Evolutionary conservation across 2,113 vertebrate genomes (phyloP), one percentile per base, ranked within the genome.

Genomic region (Cephalopterus ornatus): DNA sequence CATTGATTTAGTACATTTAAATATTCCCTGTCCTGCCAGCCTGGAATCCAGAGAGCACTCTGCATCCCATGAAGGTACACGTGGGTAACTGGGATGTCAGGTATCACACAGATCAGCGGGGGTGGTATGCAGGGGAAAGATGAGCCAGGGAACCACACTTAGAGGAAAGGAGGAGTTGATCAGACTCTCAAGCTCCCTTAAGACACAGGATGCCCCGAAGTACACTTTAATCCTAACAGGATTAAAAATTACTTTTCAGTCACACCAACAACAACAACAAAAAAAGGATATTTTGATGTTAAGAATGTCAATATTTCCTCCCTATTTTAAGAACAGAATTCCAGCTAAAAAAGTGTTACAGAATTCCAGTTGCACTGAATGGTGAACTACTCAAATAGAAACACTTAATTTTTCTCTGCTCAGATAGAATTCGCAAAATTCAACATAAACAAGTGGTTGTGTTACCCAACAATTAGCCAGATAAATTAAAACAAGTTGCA

Each of bases 41-140:
- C 28, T 53, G 41, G 62, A 79, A 66, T 61, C 5, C 32, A 68
- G 15, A 50, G 55, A 88, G 20, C 14, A 39, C 26, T 93, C 63
- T 81, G 50, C 22, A 14, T 75, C 27, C n/a, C 24, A 14, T 6
- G 39, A 35, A 14, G 71, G 18, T 70, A 19, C 81, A 14, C 5
- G 12, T 28, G 20, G 59, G 49, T 47, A 67, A 4, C 37, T 42
- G 53, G 62, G 74, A 39, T 14, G 5, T 24, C 5, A 44, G 41
- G 33, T 27, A 33, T 42, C 63, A 66, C 35, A 53, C 0, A 1
- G 17, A 61, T 32, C 68, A 35, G n/a, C 6, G 44, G 35, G 42
- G 33, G 0, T 2, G 15, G 32, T 26, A 12, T 8, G 3, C 0
- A 13, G 15, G 32, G 21, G 22, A 42, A 46, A 77, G 55, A 67